Percentiles rank a stretch among this genome's conserved stretches.
phyloP scores from a whole-genome alignment of 2,888 invertebrate genomes.

The Platynereis dumerilii region DNA sequence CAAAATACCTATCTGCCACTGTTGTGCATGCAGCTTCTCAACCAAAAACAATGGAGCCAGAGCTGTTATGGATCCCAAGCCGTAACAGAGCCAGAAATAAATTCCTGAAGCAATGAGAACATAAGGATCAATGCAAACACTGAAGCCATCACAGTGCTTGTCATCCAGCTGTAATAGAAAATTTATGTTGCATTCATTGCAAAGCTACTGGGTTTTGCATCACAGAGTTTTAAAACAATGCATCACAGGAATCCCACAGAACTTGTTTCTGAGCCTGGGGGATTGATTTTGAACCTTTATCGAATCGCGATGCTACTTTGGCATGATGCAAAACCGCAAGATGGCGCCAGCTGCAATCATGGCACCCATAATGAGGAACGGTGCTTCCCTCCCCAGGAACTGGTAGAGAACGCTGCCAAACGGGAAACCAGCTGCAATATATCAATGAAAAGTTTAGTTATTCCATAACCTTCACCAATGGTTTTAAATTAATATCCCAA shows the following conservation, averaged over 20 bases:
- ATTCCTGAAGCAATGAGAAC: not conserved
- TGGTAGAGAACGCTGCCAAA: constrained; percentile 14
- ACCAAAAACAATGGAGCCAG: not conserved
- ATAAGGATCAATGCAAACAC: not conserved
- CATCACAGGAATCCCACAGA: no score
- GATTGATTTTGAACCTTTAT: no score
- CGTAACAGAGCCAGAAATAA: constrained; percentile 11
- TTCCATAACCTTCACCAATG: no score
- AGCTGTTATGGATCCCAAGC: not conserved
- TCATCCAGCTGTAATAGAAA: no score
- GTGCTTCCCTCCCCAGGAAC: not conserved
- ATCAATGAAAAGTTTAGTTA: no score
- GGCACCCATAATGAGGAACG: constrained; percentile 11
- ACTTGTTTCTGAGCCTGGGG: no score
- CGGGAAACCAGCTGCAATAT: constrained; percentile 13
- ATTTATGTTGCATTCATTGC: no score
- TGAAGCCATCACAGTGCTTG: not conserved
- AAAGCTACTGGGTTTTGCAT: no score
- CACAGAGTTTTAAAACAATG: no score
- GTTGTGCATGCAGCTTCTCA: not conserved
- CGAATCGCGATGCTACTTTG: no score
- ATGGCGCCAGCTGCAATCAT: constrained; percentile 1
- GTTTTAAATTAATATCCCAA: no score
- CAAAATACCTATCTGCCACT: constrained; percentile 5
- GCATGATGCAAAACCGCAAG: no score